Base-by-base conservation (phyloP, 1,140 invertebrate genomes). In the Procambarus virginalis region DNA sequence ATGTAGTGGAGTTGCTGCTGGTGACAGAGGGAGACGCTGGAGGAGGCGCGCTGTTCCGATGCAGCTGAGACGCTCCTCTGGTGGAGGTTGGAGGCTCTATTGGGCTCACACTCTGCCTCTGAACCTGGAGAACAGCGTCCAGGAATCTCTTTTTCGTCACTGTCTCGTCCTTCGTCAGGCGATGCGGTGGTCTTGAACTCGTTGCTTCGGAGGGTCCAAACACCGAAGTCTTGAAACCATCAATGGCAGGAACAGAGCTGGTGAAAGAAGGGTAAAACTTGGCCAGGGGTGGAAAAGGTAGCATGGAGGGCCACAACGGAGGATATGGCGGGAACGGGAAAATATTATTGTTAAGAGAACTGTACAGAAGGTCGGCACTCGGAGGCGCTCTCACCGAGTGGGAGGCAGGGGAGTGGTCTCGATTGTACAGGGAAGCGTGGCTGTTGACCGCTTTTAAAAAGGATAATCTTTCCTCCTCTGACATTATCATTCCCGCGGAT, bases 51-150 rank as follows among this genome's bases (percentile, higher is more conserved):
- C 76, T 86, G 75, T 4, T 6, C 17, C 46, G 83, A 46, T 80
- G 78, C 17, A 70, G 12, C 79, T 85, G 83, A 75, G 22, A 81
- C 46, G 58, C 46, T 45, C 78, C 46, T 45, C 58, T 45, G 10
- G 45, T 34, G 55, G 73, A 17, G 20, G 14, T 46, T 34, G 73
- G 20, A 17, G 76, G 20, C n/a, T 68, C 70, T 51, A 60, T 55
- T 46, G 86, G 89, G 79, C 85, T 91, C 20, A n/a, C 48, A 51
- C 55, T 89, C 75, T 91, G 85, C 51, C 91, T 84, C 68, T 92
- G 91, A 22, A 90, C 88, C 68, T 92, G 91, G 17, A 92, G 76
- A 46, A 92, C 90, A 48, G 91, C 91, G 81, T 92, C 91, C n/a
- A 92, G 87, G 84, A 90, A 88, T 34, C 91, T 79, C 83, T 92